Evolutionary conservation across 2,888 invertebrate genomes (phyloP).

Genomic region (Encarsia formosa): DNA sequence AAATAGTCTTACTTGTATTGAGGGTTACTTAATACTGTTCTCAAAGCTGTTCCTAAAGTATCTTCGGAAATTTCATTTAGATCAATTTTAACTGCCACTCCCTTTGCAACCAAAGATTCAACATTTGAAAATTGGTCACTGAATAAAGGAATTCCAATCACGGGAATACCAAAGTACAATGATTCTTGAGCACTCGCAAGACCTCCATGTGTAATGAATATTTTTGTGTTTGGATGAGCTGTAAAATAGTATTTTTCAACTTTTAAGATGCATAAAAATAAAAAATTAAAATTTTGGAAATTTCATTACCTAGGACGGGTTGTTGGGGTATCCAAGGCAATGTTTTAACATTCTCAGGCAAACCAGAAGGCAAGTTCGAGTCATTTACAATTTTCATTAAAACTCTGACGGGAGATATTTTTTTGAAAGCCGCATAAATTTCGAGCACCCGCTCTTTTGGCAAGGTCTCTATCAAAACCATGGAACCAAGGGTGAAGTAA

Average conservation of each 20-base stretch:
- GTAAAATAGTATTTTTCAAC: too few species aligned
- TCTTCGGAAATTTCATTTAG: constrained; percentile 30
- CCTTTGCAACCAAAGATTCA: constrained; percentile 17
- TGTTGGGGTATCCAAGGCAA: constrained; percentile 37
- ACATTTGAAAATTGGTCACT: too few species aligned
- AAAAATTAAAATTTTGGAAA: too few species aligned
- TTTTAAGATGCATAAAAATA: too few species aligned
- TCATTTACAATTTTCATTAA: constrained; percentile 34
- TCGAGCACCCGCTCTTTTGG: constrained; percentile 29
- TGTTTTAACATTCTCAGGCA: constrained; percentile 35
- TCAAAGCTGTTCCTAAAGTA: constrained; percentile 31
- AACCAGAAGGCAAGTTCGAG: constrained; percentile 30
- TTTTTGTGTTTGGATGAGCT: constrained; percentile 39
- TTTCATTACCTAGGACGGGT: constrained; percentile 21
- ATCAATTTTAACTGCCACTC: constrained; percentile 16
- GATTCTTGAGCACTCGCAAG: constrained; percentile 40
- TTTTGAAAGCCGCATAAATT: constrained; percentile 33
- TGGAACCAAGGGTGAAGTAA: constrained; percentile 40
- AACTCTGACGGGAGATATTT: constrained; percentile 36
- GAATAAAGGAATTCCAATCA: constrained; percentile 42
- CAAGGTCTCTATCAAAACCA: constrained; percentile 35
- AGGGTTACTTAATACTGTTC: constrained; percentile 12
- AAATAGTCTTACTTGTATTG: constrained; percentile 13
- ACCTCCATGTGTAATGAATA: constrained; percentile 44
- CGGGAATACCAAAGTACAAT: constrained; percentile 36